Percentiles rank a stretch among this genome's conserved stretches.
These are phyloP conservation scores for Lycopodina hypogea DNA, from an alignment of 37 sponge, comb jelly and placozoan genomes.

Conservation along the genomic window DNA sequence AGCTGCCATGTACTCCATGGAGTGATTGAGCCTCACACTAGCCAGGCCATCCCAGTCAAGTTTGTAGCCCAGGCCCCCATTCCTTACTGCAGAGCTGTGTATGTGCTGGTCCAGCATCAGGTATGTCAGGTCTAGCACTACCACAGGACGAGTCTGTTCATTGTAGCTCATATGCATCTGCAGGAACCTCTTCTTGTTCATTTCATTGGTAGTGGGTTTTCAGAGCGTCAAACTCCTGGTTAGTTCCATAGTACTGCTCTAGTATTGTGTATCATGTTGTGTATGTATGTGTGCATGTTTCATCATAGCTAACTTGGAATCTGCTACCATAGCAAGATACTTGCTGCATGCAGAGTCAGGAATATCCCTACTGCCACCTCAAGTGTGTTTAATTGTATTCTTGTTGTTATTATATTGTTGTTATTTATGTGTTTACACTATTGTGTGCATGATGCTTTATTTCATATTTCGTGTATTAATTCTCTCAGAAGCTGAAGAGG, in stretches of 20 bases:
- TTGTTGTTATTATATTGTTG: too few relatives aligned
- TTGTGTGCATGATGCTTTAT: too few relatives aligned
- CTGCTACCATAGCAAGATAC: constrained; percentile 42
- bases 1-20: constrained; percentile 56
- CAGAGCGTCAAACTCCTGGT: constrained; percentile 82
- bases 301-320: constrained; percentile 7
- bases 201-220: constrained; percentile 79
- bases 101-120: constrained; percentile 78
- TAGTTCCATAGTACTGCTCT: constrained; percentile 3
- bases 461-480: neutral
- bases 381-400: constrained; percentile 66
- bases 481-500: constrained; percentile 36
- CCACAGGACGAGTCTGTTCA: too few relatives aligned
- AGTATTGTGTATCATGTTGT: neutral
- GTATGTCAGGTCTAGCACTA: constrained; percentile 14
- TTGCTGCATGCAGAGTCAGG: constrained; percentile 53
- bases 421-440: too few relatives aligned
- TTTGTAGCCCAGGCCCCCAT: constrained; percentile 80
- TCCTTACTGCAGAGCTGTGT: constrained; percentile 72
- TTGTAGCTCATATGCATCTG: too few relatives aligned
- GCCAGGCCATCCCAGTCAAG: constrained; percentile 44
- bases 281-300: constrained; percentile 5
- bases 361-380: constrained; percentile 73
- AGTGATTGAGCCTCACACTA: constrained; percentile 30
- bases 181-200: constrained; percentile 76